Evolutionary conservation across 2,888 invertebrate species (phyloP), one percentile per base, ranked within the genome.

Genomic region (Gari tellinella): DNA sequence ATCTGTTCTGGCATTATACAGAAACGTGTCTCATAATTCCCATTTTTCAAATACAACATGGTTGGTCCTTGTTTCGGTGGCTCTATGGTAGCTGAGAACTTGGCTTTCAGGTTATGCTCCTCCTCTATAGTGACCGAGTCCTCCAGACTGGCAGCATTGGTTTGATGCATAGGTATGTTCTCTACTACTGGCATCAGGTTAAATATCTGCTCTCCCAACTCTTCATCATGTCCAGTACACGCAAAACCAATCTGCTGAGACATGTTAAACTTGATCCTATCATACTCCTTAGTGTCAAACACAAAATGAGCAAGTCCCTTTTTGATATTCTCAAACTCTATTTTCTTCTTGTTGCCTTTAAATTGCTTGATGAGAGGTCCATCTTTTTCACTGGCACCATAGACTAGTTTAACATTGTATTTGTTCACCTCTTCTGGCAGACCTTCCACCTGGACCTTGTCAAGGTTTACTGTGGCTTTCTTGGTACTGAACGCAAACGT

Each of bases 241-340:
- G 92, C 90, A 72, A 92, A 90, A 19, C 90, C 91, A 25, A 84
- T 81, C 74, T 85, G 87, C 60, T 89, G 89, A 14, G 84, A 64
- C 55, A 90, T 82, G 38, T 81, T 86, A 68, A 89, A 86, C 63
- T 87, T 88, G 4, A 90, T 81, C 67, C 76, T 88, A 62, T 86
- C 90, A 72, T 88, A 90, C 73, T 81, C 87, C 82, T 88, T 91
- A 70, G 90, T 93, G 88, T 85, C 92, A 85, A 88, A 93, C 14
- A 68, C 79, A 75, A 89, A 88, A 26, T 82, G 81, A 23, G 82
- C 78, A 49, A 89, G 89, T 38, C 89, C 88, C 74, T 92, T 92
- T 68, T 81, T 81, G 21, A 74, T 68, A 41, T 76, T 75, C 70
- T 80, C 76, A 65, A 76, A 75, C 43, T 84, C 84, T 60, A 81